These are phyloP conservation scores for Xestia rhomboidea DNA, from an alignment of 2,888 invertebrate genomes.

Conservation along the genomic window DNA sequence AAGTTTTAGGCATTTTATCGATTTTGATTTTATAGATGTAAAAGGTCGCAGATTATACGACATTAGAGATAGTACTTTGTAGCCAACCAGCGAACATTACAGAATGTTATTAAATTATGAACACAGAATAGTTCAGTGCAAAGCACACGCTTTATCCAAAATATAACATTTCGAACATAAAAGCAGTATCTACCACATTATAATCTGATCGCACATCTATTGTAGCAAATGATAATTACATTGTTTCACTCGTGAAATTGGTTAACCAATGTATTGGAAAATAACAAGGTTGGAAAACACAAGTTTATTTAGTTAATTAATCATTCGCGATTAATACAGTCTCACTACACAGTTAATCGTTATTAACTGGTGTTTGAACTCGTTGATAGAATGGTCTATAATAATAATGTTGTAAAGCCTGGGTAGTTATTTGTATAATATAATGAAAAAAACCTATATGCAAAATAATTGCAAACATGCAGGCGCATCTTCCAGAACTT, in stretches of 20 bases:
- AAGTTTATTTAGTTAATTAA: slow-evolving; percentile 62
- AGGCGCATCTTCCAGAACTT: background rate
- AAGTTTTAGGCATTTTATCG: background rate
- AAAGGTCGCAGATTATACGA: background rate
- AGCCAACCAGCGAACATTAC: background rate
- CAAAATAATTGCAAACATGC: background rate
- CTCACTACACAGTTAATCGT: slow-evolving; percentile 1
- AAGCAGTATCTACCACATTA: slow-evolving; percentile 49
- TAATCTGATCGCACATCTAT: slow-evolving; percentile 59
- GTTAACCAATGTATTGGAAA: slow-evolving; percentile 56
- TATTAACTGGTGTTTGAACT: slow-evolving; percentile 23
- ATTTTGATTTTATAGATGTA: background rate
- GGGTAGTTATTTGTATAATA: background rate
- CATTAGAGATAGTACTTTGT: background rate
- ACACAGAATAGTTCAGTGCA: background rate
- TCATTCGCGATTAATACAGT: slow-evolving; percentile 28
- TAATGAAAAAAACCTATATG: background rate
- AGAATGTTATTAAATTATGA: background rate
- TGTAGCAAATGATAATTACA: slow-evolving; percentile 63
- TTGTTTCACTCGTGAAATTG: slow-evolving; percentile 59
- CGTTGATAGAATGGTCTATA: background rate
- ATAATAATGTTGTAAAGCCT: background rate
- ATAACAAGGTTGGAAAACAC: slow-evolving; percentile 45
- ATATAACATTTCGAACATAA: slow-evolving; percentile 39
- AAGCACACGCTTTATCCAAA: slow-evolving; percentile 8